Percentiles rank a stretch among this genome's conserved stretches.
These are phyloP conservation scores for Pluvialis apricaria DNA, from an alignment of 2,113 vertebrate genomes.

Conservation along the genomic window DNA sequence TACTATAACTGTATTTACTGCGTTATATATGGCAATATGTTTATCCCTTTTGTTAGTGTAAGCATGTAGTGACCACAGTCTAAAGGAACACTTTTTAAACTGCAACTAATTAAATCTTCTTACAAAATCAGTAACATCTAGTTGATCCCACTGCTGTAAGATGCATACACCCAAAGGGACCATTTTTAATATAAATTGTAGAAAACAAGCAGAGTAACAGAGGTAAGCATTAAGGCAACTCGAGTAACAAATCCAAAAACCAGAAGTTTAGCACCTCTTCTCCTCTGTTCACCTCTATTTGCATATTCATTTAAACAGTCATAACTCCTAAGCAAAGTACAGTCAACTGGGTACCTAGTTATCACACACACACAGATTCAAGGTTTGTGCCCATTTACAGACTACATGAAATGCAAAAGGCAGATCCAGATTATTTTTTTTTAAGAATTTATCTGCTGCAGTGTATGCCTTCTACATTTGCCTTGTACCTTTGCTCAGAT, in stretches of 20 bases:
- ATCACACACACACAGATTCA: not conserved
- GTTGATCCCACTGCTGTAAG: not conserved
- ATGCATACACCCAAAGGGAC: not conserved
- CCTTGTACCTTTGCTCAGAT: conserved; percentile 65
- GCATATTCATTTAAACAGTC: not conserved
- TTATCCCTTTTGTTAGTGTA: not conserved
- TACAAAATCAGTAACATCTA: not conserved
- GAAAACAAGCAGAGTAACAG: conserved; percentile 11
- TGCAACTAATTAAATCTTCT: not conserved
- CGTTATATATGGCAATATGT: not conserved
- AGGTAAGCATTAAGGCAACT: conserved; percentile 59
- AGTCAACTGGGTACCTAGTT: not conserved
- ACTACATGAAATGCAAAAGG: not conserved
- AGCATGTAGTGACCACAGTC: not conserved
- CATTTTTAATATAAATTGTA: not conserved
- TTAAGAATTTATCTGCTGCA: conserved; percentile 47
- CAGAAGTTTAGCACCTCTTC: conserved; percentile 52
- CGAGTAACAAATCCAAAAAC: conserved; percentile 14
- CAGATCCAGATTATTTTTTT: not conserved
- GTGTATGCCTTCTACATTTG: conserved; percentile 71
- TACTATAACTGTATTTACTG: not conserved
- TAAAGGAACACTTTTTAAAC: conserved; percentile 13
- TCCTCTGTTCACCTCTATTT: not conserved
- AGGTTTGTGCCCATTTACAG: not conserved
- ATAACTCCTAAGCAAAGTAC: not conserved